A percentile compares a stretch with the other conserved stretches of the same genome.
These are phyloP conservation scores for Phenganax marumi DNA, from an alignment of 92 coral and sea anemone genomes.

Conservation along the genomic window DNA sequence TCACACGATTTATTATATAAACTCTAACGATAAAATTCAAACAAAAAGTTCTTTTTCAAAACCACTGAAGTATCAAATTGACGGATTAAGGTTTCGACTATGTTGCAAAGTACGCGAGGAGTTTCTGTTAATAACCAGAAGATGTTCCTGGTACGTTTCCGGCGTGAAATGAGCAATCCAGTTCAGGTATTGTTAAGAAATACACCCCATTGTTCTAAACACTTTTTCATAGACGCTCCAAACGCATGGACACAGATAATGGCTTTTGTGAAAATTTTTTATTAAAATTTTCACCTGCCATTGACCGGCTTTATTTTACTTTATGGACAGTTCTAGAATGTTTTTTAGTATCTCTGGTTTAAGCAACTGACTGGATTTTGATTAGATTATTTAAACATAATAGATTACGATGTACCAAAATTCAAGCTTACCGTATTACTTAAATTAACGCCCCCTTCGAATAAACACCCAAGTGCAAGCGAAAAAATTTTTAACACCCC, in stretches of 20 bases:
- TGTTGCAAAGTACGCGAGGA: background rate
- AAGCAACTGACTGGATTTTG: too few species aligned
- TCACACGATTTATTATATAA: background rate
- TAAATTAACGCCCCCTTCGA: too few species aligned
- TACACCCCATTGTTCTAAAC: background rate
- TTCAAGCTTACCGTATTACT: too few species aligned
- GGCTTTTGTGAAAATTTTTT: background rate
- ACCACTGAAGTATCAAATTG: background rate
- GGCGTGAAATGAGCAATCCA: constrained; percentile 7
- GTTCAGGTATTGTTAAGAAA: background rate
- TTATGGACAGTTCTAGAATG: background rate
- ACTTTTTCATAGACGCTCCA: background rate
- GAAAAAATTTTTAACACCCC: too few species aligned
- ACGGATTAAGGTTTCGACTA: background rate
- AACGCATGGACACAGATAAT: background rate
- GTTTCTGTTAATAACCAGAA: background rate
- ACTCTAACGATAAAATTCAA: background rate
- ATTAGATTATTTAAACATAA: too few species aligned
- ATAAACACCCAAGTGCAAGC: too few species aligned
- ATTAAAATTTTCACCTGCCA: background rate
- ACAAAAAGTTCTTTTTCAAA: background rate
- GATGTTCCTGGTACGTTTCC: background rate
- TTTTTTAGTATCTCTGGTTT: too few species aligned
- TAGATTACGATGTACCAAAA: too few species aligned
- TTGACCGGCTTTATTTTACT: background rate